Evolutionary conservation across 2,888 invertebrate species (phyloP).

Genomic region (Amphipyra tragopoginis): DNA sequence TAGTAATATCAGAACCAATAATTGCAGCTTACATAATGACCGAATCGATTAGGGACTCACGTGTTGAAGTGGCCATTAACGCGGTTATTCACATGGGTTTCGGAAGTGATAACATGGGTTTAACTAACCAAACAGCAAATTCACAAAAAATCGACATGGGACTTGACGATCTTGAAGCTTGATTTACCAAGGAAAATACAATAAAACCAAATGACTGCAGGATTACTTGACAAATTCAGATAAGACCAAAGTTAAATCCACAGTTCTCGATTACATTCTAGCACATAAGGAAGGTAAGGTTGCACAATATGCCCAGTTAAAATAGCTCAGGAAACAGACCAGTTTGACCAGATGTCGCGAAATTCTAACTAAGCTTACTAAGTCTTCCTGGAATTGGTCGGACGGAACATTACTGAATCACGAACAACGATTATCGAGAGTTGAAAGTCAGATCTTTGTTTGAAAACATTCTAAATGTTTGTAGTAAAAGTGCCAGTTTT

Average conservation of each 20-base stretch:
- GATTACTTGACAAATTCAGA: constrained; percentile 1
- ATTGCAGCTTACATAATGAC: constrained; percentile 31
- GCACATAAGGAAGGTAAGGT: constrained; percentile 7
- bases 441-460: constrained; percentile 17
- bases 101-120: background rate
- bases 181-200: background rate
- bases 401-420: constrained; percentile 9
- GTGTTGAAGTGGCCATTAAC: background rate
- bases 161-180: constrained; percentile 5
- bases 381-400: constrained; percentile 17
- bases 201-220: no score
- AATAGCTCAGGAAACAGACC: constrained; percentile 13
- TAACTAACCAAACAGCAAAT: background rate
- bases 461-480: constrained; percentile 21
- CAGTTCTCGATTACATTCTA: constrained; percentile 7
- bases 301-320: constrained; percentile 8
- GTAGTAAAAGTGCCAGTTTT: background rate
- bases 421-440: constrained; percentile 1
- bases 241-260: background rate
- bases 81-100: constrained; percentile 16
- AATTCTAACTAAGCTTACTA: constrained; percentile 13
- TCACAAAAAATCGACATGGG: constrained; percentile 7
- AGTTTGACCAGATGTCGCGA: constrained; percentile 20
- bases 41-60: constrained; percentile 25
- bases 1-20: constrained; percentile 9